Percentiles rank a stretch among this genome's conserved stretches.
Conservation (phyloP, 1,140 invertebrate species). For the Venustaconcha ellipsiformis region DNA sequence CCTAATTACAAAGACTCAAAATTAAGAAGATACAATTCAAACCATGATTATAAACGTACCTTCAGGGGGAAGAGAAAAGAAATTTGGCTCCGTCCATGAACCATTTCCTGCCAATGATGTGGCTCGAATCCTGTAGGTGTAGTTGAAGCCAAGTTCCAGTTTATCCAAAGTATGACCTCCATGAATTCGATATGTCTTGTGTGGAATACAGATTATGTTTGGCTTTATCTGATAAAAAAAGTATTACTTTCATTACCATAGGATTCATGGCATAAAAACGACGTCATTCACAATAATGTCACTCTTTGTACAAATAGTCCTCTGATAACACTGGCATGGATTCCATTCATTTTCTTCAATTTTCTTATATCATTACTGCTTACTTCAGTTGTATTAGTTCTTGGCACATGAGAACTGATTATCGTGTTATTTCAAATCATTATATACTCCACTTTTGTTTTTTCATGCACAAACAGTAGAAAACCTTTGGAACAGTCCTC, state of each 20-base stretch:
- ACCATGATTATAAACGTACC: background rate
- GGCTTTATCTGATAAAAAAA: slow-evolving; percentile 34
- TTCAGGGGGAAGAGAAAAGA: slow-evolving; percentile 69
- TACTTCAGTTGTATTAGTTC: no score
- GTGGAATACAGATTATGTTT: slow-evolving; percentile 73
- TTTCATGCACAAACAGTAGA: no score
- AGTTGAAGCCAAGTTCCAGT: slow-evolving; percentile 83
- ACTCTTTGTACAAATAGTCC: no score
- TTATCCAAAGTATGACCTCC: slow-evolving; percentile 53
- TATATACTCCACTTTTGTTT: no score
- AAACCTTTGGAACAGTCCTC: no score
- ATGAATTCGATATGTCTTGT: slow-evolving; percentile 66
- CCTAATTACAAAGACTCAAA: background rate
- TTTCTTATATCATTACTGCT: no score
- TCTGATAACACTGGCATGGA: no score
- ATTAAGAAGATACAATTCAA: background rate
- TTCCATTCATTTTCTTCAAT: no score
- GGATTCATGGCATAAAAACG: background rate
- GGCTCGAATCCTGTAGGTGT: slow-evolving; percentile 82
- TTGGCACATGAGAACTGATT: no score
- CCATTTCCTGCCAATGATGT: slow-evolving; percentile 84
- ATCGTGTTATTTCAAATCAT: no score
- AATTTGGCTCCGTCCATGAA: slow-evolving; percentile 75
- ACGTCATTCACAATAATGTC: no score
- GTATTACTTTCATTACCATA: background rate